Conservation (phyloP, 2,113 vertebrate species). For the Pelecanoides urinatrix region DNA sequence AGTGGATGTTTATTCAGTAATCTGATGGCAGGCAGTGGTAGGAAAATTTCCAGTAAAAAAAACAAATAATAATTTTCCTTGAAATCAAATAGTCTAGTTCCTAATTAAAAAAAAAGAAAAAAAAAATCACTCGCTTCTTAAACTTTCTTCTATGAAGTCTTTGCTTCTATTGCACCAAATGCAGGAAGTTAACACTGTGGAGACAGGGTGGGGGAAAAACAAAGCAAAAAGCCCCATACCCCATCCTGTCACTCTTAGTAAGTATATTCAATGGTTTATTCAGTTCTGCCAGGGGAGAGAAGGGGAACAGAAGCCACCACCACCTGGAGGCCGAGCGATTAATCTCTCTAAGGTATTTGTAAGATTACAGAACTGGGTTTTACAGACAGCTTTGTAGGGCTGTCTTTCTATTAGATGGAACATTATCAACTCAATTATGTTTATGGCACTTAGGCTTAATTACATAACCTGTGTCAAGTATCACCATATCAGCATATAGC, state of each 20-base stretch:
- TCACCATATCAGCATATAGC: not conserved
- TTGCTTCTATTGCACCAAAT: not conserved
- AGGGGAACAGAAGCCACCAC: not conserved
- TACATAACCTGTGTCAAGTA: not conserved
- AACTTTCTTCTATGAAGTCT: not conserved
- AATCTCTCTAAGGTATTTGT: not conserved
- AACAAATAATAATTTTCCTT: not conserved
- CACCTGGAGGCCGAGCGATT: not conserved
- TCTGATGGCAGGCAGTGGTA: not conserved
- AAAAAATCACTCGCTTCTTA: not conserved
- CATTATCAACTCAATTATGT: not conserved
- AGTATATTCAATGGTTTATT: not conserved
- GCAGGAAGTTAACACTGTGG: not conserved
- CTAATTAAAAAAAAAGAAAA: not conserved
- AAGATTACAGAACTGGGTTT: not conserved
- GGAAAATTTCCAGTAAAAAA: not conserved
- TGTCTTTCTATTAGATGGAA: not conserved
- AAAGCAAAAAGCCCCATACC: not conserved
- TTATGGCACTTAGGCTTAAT: not conserved
- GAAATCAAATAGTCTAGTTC: not conserved
- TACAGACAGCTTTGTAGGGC: not conserved
- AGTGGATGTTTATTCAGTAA: not conserved
- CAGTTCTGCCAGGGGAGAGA: not conserved
- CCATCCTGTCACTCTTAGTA: not conserved
- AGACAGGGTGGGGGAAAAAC: not conserved